Evolutionary conservation across 1,140 invertebrate genomes (phyloP).

Genomic region (Magallana gigas): DNA sequence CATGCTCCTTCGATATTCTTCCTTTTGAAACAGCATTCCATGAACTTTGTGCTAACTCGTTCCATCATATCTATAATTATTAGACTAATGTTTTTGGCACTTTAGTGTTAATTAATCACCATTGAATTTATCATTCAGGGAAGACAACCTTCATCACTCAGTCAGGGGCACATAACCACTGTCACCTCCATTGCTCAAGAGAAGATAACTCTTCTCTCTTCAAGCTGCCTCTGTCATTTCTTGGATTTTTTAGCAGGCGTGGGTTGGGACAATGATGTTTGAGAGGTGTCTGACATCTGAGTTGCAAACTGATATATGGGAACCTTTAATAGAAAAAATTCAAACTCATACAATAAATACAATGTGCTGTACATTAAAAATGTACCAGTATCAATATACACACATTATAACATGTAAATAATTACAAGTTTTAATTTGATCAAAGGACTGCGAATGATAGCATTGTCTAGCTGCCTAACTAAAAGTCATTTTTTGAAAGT

Average conservation of each 20-base stretch:
- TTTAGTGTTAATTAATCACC: not conserved
- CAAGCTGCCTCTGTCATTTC: slow-evolving; percentile 15
- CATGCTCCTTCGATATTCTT: no score
- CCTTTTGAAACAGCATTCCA: no score
- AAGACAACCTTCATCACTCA: slow-evolving; percentile 8
- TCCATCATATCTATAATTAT: no score
- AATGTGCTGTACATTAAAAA: not conserved
- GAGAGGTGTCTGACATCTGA: slow-evolving; percentile 15
- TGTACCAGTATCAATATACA: not conserved
- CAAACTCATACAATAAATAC: not conserved
- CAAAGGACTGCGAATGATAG: no score
- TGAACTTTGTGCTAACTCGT: no score
- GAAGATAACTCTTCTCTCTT: not conserved
- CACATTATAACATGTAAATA: no score
- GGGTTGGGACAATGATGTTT: slow-evolving; percentile 48
- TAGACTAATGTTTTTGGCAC: not conserved
- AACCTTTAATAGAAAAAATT: not conserved
- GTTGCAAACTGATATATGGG: slow-evolving; percentile 41
- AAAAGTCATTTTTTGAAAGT: no score
- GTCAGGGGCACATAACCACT: slow-evolving; percentile 2
- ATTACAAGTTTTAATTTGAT: no score
- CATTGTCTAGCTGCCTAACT: no score
- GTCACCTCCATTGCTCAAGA: slow-evolving; percentile 2
- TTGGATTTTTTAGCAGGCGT: slow-evolving; percentile 48
- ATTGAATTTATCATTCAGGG: not conserved